Evolutionary conservation across 2,888 invertebrate species (phyloP), one percentile per base, ranked within the genome.

Genomic region (Phasia obesa): DNA sequence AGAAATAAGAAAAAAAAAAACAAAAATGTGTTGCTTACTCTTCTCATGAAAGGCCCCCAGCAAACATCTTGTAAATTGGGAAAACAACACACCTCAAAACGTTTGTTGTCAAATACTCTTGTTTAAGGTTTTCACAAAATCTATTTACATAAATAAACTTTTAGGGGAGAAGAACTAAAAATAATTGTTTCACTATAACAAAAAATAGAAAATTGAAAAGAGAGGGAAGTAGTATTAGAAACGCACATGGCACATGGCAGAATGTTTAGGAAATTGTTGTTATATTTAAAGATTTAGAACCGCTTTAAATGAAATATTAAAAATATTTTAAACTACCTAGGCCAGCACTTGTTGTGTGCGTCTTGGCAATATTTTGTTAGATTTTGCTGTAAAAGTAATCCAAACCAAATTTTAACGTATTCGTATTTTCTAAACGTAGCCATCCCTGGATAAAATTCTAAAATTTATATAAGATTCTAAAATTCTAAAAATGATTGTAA

Each of bases 31-130:
- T 62, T 57, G 11, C 15, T 55, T 25, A 35, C n/a, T n/a, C n/a
- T n/a, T 65, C 57, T 47, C 47, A 55, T 75, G 25, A 75, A 55
- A 19, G 57, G 31, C 74, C 74, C 74, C 74, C 74, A 75, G 74
- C 74, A 47, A 57, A 5, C 23, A 15, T 44, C 5, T 55, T 19
- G 55, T 0, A 13, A 55, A 23, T 44, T 31, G 27, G 21, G 19
- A 27, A 31, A 11, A 42, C n/a, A n/a, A 57, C 47, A 64, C 64
- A 57, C 35, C 55, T 35, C 25, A 35, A 9, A 73, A n/a, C 47
- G 65, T 47, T 64, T 75, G 19, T n/a, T 42, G 21, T 53, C n/a
- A 4, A 38, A 60, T 27, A 27, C 27, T 4, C 6, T 4, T 38
- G 19, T 15, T 65, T 38, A 25, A 19, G 13, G 0, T 17, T 59